A percentile compares a stretch with the other conserved stretches of the same genome.
phyloP scores from a whole-genome alignment of 2,888 invertebrate genomes.

The Zaprionus obscuricornis region DNA sequence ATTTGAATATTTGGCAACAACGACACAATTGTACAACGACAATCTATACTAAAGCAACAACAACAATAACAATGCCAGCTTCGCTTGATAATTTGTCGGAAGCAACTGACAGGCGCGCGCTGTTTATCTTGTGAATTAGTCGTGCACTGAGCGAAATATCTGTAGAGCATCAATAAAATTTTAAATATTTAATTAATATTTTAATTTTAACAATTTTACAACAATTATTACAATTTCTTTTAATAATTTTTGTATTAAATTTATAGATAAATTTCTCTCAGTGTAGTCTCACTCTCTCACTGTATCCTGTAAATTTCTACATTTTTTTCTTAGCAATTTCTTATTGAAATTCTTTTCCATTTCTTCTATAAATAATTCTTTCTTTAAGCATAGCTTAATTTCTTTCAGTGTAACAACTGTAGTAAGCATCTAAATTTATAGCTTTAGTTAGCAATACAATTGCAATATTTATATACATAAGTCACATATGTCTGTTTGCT shows the following conservation, averaged over 20 bases:
- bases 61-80: conserved; percentile 41
- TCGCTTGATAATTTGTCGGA: conserved; percentile 74
- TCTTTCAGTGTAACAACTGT: no score
- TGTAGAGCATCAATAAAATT: background rate
- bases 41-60: conserved; percentile 11
- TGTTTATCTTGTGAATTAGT: conserved; percentile 76
- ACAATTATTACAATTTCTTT: no score
- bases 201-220: no score
- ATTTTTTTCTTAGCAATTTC: no score
- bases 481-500: background rate
- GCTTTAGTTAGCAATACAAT: no score
- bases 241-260: no score
- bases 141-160: conserved; percentile 49
- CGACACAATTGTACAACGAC: conserved; percentile 23
- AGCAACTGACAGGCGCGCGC: conserved; percentile 73
- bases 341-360: no score
- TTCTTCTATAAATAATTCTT: no score
- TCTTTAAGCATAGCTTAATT: no score
- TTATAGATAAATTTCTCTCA: conserved; percentile 18
- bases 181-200: background rate
- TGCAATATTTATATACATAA: background rate
- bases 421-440: no score
- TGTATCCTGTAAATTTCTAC: no score
- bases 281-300: conserved; percentile 28
- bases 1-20: conserved; percentile 74